Percentiles rank a stretch among this genome's conserved stretches.
These are phyloP conservation scores for Synergus japonicus DNA, from an alignment of 2,888 invertebrate genomes.

Conservation along the genomic window DNA sequence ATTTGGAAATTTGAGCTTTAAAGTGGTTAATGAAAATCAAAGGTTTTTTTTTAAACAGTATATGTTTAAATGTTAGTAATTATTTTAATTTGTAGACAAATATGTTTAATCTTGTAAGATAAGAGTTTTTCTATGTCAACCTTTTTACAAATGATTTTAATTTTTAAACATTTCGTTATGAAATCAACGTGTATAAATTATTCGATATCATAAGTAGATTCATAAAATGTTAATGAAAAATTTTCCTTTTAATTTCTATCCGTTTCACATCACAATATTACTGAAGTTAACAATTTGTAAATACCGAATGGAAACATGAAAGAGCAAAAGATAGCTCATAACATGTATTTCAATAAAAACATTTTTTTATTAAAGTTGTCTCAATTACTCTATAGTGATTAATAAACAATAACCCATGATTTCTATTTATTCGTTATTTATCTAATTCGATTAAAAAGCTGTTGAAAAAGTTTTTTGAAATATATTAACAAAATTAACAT, in stretches of 20 bases:
- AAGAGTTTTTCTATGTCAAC: background rate
- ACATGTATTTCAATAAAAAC: constrained; percentile 11
- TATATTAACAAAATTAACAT: background rate
- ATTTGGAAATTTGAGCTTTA: background rate
- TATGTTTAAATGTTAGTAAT: background rate
- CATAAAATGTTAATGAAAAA: background rate
- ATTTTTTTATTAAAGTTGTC: background rate
- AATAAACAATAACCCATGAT: too few relatives aligned
- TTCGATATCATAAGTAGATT: background rate
- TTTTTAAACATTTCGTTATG: background rate
- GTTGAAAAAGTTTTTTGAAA: background rate
- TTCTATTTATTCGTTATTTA: too few relatives aligned
- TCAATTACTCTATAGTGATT: too few relatives aligned
- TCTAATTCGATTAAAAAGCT: background rate
- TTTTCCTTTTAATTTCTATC: background rate
- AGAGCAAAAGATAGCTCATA: background rate
- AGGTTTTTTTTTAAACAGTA: background rate
- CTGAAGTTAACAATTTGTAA: background rate
- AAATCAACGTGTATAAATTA: background rate
- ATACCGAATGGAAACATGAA: background rate
- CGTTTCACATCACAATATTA: background rate
- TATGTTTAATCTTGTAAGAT: background rate
- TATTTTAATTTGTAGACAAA: background rate
- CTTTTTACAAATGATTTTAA: background rate
- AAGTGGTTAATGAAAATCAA: background rate